Evolutionary conservation across 2,888 invertebrate genomes (phyloP).

Genomic region (Cremastinae sp.): DNA sequence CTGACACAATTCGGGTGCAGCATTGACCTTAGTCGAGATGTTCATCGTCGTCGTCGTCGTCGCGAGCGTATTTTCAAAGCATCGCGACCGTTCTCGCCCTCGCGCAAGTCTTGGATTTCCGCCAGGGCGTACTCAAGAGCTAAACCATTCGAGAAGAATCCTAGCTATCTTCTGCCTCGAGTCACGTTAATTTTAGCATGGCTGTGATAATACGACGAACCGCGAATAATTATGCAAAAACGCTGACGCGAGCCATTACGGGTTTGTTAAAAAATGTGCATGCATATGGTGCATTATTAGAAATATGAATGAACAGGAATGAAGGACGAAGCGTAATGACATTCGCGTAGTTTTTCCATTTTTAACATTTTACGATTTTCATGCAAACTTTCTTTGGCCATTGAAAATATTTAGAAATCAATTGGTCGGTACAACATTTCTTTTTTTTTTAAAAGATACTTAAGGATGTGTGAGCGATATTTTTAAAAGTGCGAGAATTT

Average conservation of each 20-base stretch:
- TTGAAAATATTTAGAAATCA: too few relatives aligned
- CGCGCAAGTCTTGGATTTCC: conserved; percentile 74
- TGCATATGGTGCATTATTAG: too few relatives aligned
- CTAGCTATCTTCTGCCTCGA: conserved; percentile 59
- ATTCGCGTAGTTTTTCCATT: too few relatives aligned
- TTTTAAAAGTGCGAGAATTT: too few relatives aligned
- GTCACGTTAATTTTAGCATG: conserved; percentile 73
- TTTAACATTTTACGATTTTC: too few relatives aligned
- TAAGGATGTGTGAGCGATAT: too few relatives aligned
- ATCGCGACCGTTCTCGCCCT: conserved; percentile 66
- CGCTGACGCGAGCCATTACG: conserved; percentile 1
- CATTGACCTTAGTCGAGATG: conserved; percentile 73
- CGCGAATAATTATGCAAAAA: conserved; percentile 23
- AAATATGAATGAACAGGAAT: too few relatives aligned
- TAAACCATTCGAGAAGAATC: conserved; percentile 40
- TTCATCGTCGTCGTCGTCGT: conserved; percentile 33
- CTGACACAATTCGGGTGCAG: conserved; percentile 68
- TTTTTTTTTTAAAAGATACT: too few relatives aligned
- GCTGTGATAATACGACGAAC: conserved; percentile 69
- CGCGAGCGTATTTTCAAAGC: conserved; percentile 52
- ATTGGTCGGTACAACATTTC: too few relatives aligned
- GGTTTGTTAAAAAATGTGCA: conserved; percentile 1
- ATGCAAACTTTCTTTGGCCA: too few relatives aligned
- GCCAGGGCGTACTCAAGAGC: conserved; percentile 66
- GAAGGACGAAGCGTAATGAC: too few relatives aligned